Percentiles rank a stretch among this genome's conserved stretches.
phyloP scores from a whole-genome alignment of 2,113 vertebrate genomes.

The Antennarius striatus region DNA sequence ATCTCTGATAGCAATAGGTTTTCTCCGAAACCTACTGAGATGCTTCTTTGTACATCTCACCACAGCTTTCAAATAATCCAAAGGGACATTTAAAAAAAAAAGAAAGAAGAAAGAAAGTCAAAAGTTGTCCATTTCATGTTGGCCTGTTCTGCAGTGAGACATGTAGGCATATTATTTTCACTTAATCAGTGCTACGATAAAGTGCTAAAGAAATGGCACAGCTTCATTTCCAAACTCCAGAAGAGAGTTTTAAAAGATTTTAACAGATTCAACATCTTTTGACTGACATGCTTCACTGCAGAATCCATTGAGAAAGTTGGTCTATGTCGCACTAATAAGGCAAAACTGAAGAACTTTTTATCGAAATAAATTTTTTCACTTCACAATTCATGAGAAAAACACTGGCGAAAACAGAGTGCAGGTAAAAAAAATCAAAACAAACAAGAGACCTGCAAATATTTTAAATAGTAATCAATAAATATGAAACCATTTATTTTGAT shows the following conservation, averaged over 20 bases:
- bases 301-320: not conserved
- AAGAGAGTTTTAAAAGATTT: not conserved
- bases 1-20: too few relatives aligned
- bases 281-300: conserved; percentile 5
- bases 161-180: not conserved
- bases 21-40: not conserved
- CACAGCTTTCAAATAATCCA: conserved; percentile 2
- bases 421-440: not conserved
- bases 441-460: conserved; percentile 2
- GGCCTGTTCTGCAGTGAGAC: too few relatives aligned
- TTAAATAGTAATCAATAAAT: conserved; percentile 66
- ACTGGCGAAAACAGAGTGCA: not conserved
- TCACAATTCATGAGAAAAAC: too few relatives aligned
- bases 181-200: conserved; percentile 27
- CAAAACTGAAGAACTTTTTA: not conserved
- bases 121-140: too few relatives aligned
- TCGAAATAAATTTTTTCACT: too few relatives aligned
- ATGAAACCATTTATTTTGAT: conserved; percentile 19
- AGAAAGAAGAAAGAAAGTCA: not conserved
- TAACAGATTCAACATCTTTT: not conserved
- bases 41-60: not conserved
- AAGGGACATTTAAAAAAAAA: not conserved
- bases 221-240: conserved; percentile 1
- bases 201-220: conserved; percentile 53
- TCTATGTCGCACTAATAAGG: conserved; percentile 6